Evolutionary conservation across 2,888 invertebrate species (phyloP).

Genomic region (Acanthosepion pharaonis): DNA sequence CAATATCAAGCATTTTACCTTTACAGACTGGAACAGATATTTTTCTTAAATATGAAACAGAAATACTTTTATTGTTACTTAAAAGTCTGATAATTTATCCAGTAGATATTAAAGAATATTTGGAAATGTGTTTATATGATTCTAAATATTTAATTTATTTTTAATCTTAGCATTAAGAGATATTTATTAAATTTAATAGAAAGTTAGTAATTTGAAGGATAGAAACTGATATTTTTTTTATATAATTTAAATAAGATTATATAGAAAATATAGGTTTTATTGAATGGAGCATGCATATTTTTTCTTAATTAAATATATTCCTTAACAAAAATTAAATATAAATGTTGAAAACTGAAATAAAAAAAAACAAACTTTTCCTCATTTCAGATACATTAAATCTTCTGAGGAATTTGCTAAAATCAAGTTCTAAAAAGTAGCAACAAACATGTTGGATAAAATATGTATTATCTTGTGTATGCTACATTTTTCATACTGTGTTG

Average conservation of each 20-base stretch:
- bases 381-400: not conserved
- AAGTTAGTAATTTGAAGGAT: too few species aligned
- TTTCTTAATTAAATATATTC: too few species aligned
- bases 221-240: too few species aligned
- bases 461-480: not conserved
- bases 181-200: too few species aligned
- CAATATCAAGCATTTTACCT: not conserved
- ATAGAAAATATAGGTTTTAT: too few species aligned
- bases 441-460: not conserved
- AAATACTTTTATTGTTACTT: not conserved
- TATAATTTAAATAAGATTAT: too few species aligned
- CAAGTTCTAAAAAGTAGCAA: not conserved
- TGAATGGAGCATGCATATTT: too few species aligned
- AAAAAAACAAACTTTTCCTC: not conserved
- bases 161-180: too few species aligned
- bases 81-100: not conserved
- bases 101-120: not conserved
- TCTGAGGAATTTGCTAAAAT: not conserved
- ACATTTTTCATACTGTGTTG: not conserved
- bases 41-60: not conserved
- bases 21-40: not conserved
- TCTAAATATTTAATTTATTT: not conserved
- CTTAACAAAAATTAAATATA: not conserved
- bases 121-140: not conserved
- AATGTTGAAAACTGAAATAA: not conserved